These are phyloP conservation scores for Rhingia rostrata DNA, from an alignment of 2,888 invertebrate species.

Conservation along the genomic window DNA sequence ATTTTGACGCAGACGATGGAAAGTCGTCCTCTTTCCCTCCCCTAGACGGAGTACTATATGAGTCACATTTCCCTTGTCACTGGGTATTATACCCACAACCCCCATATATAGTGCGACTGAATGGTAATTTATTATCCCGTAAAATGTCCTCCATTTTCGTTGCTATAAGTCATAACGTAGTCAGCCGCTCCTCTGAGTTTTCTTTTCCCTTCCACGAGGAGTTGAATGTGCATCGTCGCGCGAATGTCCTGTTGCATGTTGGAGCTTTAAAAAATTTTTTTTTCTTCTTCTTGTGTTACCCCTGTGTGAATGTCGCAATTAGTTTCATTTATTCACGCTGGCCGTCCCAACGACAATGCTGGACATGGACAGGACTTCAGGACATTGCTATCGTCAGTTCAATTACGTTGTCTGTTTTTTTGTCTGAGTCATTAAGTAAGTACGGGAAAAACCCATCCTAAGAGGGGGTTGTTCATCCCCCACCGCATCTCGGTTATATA, in stretches of 20 bases:
- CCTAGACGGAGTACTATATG: constrained; percentile 16
- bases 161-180: background rate
- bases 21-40: background rate
- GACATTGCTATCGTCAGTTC: background rate
- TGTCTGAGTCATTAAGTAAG: constrained; percentile 38
- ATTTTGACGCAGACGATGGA: constrained; percentile 20
- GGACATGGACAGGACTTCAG: background rate
- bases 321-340: constrained; percentile 48
- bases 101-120: constrained; percentile 28
- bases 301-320: constrained; percentile 36
- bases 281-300: background rate
- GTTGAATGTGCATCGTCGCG: background rate
- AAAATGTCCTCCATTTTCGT: constrained; percentile 5
- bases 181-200: constrained; percentile 3
- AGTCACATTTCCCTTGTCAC: constrained; percentile 45
- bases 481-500: background rate
- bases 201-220: background rate
- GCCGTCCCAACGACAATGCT: background rate
- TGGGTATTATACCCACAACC: constrained; percentile 29
- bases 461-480: background rate
- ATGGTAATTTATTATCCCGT: constrained; percentile 59
- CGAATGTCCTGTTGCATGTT: constrained; percentile 46
- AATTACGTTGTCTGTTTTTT: constrained; percentile 22
- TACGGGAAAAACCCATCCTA: constrained; percentile 8
- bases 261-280: constrained; percentile 1